phyloP scores from a whole-genome alignment of 2,797 vertebrate genomes.

The Coccyzus lansbergi region DNA sequence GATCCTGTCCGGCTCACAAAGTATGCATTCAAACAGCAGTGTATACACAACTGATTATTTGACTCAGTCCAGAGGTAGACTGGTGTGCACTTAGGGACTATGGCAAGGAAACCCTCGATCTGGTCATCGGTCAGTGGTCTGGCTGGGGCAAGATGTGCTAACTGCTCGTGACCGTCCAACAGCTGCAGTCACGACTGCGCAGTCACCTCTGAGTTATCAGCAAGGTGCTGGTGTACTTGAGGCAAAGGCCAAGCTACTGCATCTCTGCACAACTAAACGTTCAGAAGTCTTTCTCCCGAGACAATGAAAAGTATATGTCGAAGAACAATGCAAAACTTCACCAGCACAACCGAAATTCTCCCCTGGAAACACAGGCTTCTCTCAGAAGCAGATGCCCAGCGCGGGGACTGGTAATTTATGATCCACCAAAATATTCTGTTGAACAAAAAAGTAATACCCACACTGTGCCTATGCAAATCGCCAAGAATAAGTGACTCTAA shows the following conservation, averaged over 20 bases:
- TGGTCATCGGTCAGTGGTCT: slow-evolving; percentile 35
- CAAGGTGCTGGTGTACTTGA: slow-evolving; percentile 46
- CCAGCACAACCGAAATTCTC: background rate
- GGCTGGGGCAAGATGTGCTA: slow-evolving; percentile 36
- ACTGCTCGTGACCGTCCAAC: slow-evolving; percentile 38
- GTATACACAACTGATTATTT: background rate
- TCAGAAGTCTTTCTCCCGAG: background rate
- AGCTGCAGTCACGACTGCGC: slow-evolving; percentile 26
- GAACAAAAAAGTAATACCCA: slow-evolving; percentile 59
- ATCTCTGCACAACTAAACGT: slow-evolving; percentile 8
- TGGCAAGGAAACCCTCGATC: background rate
- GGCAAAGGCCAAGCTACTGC: slow-evolving; percentile 35
- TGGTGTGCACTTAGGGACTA: background rate
- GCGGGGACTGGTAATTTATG: slow-evolving; percentile 34
- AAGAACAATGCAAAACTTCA: background rate
- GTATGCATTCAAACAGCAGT: background rate
- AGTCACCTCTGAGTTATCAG: slow-evolving; percentile 62
- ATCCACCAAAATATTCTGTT: slow-evolving; percentile 50
- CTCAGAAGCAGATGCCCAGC: slow-evolving; percentile 26
- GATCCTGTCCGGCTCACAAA: background rate
- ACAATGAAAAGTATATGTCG: background rate
- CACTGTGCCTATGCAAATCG: slow-evolving; percentile 58
- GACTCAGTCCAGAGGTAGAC: background rate
- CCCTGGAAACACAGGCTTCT: background rate
- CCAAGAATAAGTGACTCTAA: slow-evolving; percentile 44